Base-by-base conservation (phyloP, 2,113 vertebrate genomes). In the Zingel zingel region DNA sequence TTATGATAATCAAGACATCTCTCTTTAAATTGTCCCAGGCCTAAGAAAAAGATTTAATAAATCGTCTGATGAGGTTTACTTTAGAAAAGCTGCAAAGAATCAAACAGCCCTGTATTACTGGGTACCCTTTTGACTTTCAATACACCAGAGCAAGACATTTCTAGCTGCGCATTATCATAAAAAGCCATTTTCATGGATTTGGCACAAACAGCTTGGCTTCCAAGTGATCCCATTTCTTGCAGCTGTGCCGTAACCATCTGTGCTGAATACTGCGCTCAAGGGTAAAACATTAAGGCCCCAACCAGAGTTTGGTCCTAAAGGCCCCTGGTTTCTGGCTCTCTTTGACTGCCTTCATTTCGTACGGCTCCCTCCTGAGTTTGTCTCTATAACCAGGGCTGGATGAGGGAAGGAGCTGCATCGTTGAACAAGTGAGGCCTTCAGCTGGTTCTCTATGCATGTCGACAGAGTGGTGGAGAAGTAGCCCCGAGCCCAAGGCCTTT, bases 221-320 rank as follows among this genome's bases (percentile, higher is more conserved):
- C 79, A 83, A 81, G 81, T 74, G 83, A 92, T 85, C 84, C 80
- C 85, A 83, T 88, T 87, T 88, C 83, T 90, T 78, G 88, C 93
- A 93, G 88, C 90, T 93, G 91, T 74, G 83, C 83, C 70, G 48
- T 79, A 83, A 88, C 87, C 92, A 91, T 89, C 89, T 90, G 93
- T 70, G 78, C 82, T 63, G 74, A 88, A 88, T 64, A 82, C 85
- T 70, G 79, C 3, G 25, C 88, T 90, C 85, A 85, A 77, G 83
- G 90, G 86, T 82, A 77, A 80, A 77, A 90, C 89, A 89, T 86
- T 48, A 79, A 66, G 86, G 83, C 82, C 81, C 82, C 79, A 51
- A 73, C 86, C 74, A 77, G 68, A 84, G 56, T 81, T 66, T 78
- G 84, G 79, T 79, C 87, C 85, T 73, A 39, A 85, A 91, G 86